Evolutionary conservation across 2,888 invertebrate genomes (phyloP).

Genomic region (Tenthredo notha): DNA sequence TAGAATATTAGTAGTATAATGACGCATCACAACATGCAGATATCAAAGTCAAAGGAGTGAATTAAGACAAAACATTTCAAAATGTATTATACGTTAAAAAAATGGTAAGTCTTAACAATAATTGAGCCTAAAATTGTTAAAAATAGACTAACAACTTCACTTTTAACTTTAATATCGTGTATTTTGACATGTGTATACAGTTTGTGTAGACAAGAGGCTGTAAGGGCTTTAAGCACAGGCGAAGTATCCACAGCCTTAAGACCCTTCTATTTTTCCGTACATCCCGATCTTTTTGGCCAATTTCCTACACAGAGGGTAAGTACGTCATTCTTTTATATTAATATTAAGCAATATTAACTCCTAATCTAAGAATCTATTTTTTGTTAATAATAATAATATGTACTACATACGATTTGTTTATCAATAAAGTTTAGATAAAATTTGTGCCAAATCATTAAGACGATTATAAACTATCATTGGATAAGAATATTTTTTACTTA

Average conservation of each 20-base stretch:
- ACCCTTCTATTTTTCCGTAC: conserved; percentile 97
- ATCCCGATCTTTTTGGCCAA: conserved; percentile 96
- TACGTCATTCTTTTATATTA: conserved; percentile 33
- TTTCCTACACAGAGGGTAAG: conserved; percentile 93
- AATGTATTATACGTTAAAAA: conserved; percentile 79
- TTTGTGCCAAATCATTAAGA: background rate
- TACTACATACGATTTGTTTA: background rate
- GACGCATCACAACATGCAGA: conserved; percentile 8
- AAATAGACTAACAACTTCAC: background rate
- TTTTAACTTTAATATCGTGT: conserved; percentile 62
- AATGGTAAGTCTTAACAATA: conserved; percentile 72
- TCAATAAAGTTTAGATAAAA: background rate
- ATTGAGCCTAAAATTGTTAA: conserved; percentile 30
- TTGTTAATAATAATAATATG: background rate
- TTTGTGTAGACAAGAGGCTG: conserved; percentile 65
- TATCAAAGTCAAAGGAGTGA: conserved; percentile 19
- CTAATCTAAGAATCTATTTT: background rate
- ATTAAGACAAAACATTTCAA: conserved; percentile 57
- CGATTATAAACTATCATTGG: background rate
- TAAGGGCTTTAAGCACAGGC: conserved; percentile 83
- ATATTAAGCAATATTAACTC: background rate
- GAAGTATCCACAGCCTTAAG: conserved; percentile 94
- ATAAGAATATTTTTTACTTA: background rate
- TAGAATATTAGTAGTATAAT: background rate
- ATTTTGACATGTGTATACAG: conserved; percentile 69